Evolutionary conservation across 2,888 invertebrate genomes (phyloP).

Genomic region (Syritta pipiens): DNA sequence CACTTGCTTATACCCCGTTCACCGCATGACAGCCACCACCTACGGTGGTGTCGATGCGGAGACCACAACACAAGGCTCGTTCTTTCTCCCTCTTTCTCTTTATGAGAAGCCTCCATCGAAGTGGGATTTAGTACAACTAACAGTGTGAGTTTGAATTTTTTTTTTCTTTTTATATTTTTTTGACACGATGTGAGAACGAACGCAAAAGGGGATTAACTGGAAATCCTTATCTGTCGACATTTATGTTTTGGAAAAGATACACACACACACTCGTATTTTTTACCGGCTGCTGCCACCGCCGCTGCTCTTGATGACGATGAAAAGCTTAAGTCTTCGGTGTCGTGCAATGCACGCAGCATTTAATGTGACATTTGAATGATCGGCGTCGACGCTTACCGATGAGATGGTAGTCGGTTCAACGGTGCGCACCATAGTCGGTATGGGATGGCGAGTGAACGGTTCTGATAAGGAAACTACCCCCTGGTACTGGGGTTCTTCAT

Average conservation of each 20-base stretch:
- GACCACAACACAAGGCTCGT: not conserved
- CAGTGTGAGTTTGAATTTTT: slow-evolving; percentile 18
- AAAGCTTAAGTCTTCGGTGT: slow-evolving; percentile 63
- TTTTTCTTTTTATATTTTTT: slow-evolving; percentile 8
- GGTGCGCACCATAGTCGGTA: slow-evolving; percentile 13
- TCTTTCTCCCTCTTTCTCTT: too few relatives aligned
- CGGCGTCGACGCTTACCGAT: slow-evolving; percentile 59
- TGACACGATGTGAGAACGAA: slow-evolving; percentile 57
- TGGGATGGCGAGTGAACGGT: slow-evolving; percentile 19
- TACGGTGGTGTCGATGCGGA: slow-evolving; percentile 50
- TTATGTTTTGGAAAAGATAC: slow-evolving; percentile 55
- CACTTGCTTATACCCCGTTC: slow-evolving; percentile 23
- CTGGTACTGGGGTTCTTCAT: slow-evolving; percentile 2
- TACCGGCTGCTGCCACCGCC: slow-evolving; percentile 24
- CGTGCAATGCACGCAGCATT: slow-evolving; percentile 64
- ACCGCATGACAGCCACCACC: slow-evolving; percentile 27
- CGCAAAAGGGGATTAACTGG: slow-evolving; percentile 67
- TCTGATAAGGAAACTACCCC: slow-evolving; percentile 46
- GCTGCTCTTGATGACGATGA: slow-evolving; percentile 54
- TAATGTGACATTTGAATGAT: slow-evolving; percentile 72
- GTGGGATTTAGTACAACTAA: slow-evolving; percentile 44
- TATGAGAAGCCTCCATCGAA: slow-evolving; percentile 19
- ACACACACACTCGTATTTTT: slow-evolving; percentile 35
- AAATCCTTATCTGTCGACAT: slow-evolving; percentile 69
- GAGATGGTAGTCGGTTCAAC: slow-evolving; percentile 38